A percentile compares a stretch with the other conserved stretches of the same genome.
phyloP scores from a whole-genome alignment of 2,113 vertebrate species.

The Prolemur simus region DNA sequence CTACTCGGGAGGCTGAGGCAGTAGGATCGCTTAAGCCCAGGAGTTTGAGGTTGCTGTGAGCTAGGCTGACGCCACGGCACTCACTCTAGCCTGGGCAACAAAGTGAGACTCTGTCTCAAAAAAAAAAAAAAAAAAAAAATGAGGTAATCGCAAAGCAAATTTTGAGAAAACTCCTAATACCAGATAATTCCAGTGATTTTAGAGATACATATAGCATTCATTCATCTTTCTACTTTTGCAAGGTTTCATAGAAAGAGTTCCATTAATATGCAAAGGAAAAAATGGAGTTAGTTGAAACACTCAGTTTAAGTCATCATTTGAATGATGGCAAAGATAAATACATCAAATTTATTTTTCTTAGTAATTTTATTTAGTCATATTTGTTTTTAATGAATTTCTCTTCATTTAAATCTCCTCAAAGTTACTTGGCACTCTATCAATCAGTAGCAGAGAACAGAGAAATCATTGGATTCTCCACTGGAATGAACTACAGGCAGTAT shows the following conservation, averaged over 20 bases:
- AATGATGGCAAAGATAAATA: not conserved
- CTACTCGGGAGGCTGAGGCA: no score
- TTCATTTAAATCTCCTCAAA: slow-evolving; percentile 18
- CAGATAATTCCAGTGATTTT: not conserved
- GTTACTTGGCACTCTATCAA: slow-evolving; percentile 40
- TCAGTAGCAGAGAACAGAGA: slow-evolving; percentile 60
- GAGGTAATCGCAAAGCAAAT: not conserved
- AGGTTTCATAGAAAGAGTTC: not conserved
- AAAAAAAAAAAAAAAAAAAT: no score
- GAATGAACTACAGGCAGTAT: slow-evolving; percentile 9
- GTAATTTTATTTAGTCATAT: not conserved
- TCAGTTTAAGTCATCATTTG: not conserved
- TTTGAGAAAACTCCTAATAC: not conserved
- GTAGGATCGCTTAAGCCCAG: no score
- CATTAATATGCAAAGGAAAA: not conserved
- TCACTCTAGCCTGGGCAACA: no score
- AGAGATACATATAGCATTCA: not conserved
- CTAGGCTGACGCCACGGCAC: no score
- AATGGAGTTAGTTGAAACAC: not conserved
- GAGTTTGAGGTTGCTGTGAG: no score
- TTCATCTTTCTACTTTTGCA: not conserved
- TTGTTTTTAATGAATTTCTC: slow-evolving; percentile 39
- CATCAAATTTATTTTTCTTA: slow-evolving; percentile 15
- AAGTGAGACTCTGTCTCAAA: no score
- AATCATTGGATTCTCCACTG: slow-evolving; percentile 16